These are phyloP conservation scores for Schizaphis graminum DNA, from an alignment of 2,888 invertebrate species.

Conservation along the genomic window DNA sequence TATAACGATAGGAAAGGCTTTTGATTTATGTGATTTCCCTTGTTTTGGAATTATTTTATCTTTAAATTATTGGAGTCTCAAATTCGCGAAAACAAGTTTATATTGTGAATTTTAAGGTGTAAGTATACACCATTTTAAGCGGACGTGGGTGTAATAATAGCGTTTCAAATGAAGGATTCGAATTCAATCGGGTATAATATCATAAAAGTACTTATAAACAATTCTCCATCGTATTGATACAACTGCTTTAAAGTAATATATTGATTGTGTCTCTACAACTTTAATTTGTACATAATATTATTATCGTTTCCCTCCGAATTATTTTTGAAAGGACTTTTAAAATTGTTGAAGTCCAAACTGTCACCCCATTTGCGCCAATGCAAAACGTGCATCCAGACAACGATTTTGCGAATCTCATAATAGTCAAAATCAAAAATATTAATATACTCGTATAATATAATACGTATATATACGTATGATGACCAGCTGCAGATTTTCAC, in stretches of 20 bases:
- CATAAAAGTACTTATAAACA: not conserved
- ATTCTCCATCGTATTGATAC: not conserved
- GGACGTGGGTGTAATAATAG: not conserved
- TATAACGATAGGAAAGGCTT: not conserved
- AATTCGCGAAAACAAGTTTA: not conserved
- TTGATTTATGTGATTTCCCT: not conserved
- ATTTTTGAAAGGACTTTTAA: not conserved
- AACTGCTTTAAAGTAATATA: not conserved
- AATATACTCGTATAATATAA: not conserved
- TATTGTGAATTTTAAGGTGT: not conserved
- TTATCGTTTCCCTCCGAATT: not conserved
- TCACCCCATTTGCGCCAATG: not conserved
- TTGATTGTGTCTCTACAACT: no score
- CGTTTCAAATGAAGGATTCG: not conserved
- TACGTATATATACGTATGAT: not conserved
- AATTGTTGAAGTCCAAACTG: not conserved
- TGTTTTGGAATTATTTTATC: not conserved
- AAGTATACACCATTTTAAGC: not conserved
- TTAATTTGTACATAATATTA: not conserved
- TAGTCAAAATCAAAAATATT: not conserved
- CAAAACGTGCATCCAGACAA: not conserved
- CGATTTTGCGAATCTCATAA: fast-evolving
- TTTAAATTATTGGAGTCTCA: no score
- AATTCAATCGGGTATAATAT: not conserved
- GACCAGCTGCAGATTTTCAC: not conserved